phyloP scores from a whole-genome alignment of 1,140 invertebrate genomes.

The Drosophila sp. region DNA sequence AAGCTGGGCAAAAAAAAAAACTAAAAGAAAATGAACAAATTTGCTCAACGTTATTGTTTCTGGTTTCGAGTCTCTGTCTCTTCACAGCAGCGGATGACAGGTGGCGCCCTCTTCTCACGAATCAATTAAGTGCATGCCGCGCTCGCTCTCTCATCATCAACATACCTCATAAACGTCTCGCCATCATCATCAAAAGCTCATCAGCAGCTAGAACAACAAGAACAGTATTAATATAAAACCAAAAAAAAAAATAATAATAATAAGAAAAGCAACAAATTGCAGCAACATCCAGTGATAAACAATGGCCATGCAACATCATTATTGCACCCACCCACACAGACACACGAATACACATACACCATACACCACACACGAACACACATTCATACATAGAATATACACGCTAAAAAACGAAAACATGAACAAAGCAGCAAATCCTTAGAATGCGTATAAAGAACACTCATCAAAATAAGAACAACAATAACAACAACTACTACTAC shows the following conservation, averaged over 20 bases:
- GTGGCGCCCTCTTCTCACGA: conserved; percentile 37
- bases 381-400: conserved; percentile 35
- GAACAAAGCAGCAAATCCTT: conserved; percentile 71
- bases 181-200: conserved; percentile 43
- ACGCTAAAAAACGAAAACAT: conserved; percentile 26
- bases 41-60: conserved; percentile 28
- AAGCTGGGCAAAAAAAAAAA: conserved; percentile 19
- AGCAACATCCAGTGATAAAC: conserved; percentile 55
- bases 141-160: conserved; percentile 41
- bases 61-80: conserved; percentile 48
- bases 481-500: conserved; percentile 58
- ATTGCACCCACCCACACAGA: conserved; percentile 44
- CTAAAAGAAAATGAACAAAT: conserved; percentile 18
- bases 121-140: conserved; percentile 36
- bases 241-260: conserved; percentile 45
- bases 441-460: conserved; percentile 77
- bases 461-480: conserved; percentile 50
- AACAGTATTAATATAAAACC: conserved; percentile 13
- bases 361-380: conserved; percentile 39
- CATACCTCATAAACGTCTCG: conserved; percentile 30
- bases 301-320: conserved; percentile 34
- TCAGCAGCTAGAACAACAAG: conserved; percentile 64
- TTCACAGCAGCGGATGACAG: conserved; percentile 44
- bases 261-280: conserved; percentile 48
- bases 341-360: conserved; percentile 31